Base-by-base conservation (phyloP, 2,797 vertebrate species). In the Chelidonichthys spinosus region DNA sequence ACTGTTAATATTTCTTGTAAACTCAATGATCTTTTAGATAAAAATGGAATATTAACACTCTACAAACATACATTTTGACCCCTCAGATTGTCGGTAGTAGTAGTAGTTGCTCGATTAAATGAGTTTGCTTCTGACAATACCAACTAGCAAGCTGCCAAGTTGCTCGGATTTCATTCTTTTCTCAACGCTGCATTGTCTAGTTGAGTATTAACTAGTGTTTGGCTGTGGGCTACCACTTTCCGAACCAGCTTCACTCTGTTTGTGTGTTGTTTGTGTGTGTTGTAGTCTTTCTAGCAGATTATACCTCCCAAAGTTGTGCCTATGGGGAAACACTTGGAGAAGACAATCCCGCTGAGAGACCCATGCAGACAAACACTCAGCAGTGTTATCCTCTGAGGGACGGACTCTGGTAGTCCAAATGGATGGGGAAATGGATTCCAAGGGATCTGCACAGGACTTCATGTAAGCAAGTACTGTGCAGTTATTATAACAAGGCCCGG, bases 401-500 rank as follows among this genome's bases (percentile, higher is more conserved):
- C 18, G 17, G 46, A 74, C 37, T 58, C 7, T 61, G 25, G 43
- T 43, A 6, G 10, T 7, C 7, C 15, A 14, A 56, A 25, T 69
- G 43, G 37, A 52, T 35, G 69, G 44, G 2, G 18, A 52, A 32
- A 59, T 62, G 37, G 25, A 61, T 65, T 18, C 11, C 49, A 62
- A 39, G 72, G 25, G 37, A 69, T 69, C 63, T 61, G 4, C 58
- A 61, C 44, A 43, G 9, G 8, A 5, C 8, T 54, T 44, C 14
- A 50, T 53, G 17, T 10, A 18, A 55, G 42, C 4, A 50, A 52
- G 46, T 62, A 13, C 60, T 39, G 43, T 62, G 50, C 61, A 67
- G 67, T 65, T 33, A 25, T 72, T 17, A 56, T 61, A 82, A 81
- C 49, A 71, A 86, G 64, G 60, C 65, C 42, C 75, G 62, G 59